Percentiles rank a stretch among this genome's conserved stretches.
Conservation (phyloP, 2,888 invertebrate species). For the Diaphora mendica region DNA sequence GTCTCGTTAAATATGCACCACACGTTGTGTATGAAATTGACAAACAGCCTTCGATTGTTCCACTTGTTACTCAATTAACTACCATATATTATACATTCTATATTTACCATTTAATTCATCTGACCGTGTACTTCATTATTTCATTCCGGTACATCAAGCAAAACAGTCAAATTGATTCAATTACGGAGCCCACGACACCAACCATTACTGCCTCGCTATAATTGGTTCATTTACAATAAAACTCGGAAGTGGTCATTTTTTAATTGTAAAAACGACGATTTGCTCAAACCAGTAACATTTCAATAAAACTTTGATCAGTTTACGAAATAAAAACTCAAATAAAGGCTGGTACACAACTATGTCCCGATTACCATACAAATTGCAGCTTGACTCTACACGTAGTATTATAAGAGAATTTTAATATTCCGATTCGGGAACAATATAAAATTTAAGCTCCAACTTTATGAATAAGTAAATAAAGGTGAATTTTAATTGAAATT, state of each 20-base stretch:
- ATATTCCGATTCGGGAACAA: conserved; percentile 36
- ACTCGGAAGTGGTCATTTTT: conserved; percentile 17
- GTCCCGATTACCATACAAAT: conserved; percentile 51
- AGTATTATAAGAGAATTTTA: conserved; percentile 38
- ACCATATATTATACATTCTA: neutral
- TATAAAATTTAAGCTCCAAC: conserved; percentile 39
- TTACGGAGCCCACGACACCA: conserved; percentile 6
- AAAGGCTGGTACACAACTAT: conserved; percentile 39
- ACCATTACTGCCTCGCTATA: conserved; percentile 10
- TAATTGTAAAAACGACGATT: conserved; percentile 35
- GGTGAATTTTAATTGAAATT: conserved; percentile 52
- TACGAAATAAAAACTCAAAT: conserved; percentile 38
- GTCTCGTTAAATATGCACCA: neutral
- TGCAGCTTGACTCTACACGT: conserved; percentile 21
- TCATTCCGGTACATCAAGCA: conserved; percentile 23
- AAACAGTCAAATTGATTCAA: conserved; percentile 23
- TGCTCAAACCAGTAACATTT: conserved; percentile 27
- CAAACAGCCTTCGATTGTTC: neutral
- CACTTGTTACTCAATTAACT: conserved; percentile 16
- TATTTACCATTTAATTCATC: neutral
- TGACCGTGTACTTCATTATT: conserved; percentile 22
- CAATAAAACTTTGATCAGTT: conserved; percentile 34
- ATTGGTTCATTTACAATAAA: conserved; percentile 30
- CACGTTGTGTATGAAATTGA: neutral
- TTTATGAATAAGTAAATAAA: conserved; percentile 37